These are phyloP conservation scores for Hypsopygia costalis DNA, from an alignment of 2,888 invertebrate species.

Conservation along the genomic window DNA sequence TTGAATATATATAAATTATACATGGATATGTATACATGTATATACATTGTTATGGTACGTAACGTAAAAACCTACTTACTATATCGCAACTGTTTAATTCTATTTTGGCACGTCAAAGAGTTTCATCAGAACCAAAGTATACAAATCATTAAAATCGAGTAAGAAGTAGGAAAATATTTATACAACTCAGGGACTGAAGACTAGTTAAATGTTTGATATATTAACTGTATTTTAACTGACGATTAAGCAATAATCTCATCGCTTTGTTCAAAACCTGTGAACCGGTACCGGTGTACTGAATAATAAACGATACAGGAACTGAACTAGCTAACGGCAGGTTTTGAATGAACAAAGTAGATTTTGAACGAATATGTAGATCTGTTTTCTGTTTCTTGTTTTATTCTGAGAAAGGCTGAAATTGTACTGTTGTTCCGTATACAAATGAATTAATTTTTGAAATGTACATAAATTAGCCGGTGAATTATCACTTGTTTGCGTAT, in stretches of 20 bases:
- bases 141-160: conserved; percentile 79
- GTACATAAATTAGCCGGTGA: conserved; percentile 51
- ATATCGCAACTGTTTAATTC: conserved; percentile 80
- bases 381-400: conserved; percentile 40
- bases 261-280: conserved; percentile 77
- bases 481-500: conserved; percentile 29
- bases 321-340: conserved; percentile 71
- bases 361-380: conserved; percentile 60
- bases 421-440: conserved; percentile 42
- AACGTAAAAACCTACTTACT: conserved; percentile 69
- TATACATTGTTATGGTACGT: conserved; percentile 80
- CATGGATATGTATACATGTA: conserved; percentile 80
- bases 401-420: conserved; percentile 56
- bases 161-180: conserved; percentile 80
- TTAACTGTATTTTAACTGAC: conserved; percentile 77
- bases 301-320: conserved; percentile 62
- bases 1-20: conserved; percentile 80
- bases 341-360: conserved; percentile 74
- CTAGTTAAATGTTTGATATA: conserved; percentile 80
- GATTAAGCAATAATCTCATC: conserved; percentile 59
- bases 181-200: conserved; percentile 80
- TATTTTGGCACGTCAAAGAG: conserved; percentile 79
- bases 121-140: conserved; percentile 80
- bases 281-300: conserved; percentile 46
- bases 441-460: conserved; percentile 50